Evolutionary conservation across 2,797 vertebrate genomes (phyloP).

Genomic region (Dendrocincla fuliginosa): DNA sequence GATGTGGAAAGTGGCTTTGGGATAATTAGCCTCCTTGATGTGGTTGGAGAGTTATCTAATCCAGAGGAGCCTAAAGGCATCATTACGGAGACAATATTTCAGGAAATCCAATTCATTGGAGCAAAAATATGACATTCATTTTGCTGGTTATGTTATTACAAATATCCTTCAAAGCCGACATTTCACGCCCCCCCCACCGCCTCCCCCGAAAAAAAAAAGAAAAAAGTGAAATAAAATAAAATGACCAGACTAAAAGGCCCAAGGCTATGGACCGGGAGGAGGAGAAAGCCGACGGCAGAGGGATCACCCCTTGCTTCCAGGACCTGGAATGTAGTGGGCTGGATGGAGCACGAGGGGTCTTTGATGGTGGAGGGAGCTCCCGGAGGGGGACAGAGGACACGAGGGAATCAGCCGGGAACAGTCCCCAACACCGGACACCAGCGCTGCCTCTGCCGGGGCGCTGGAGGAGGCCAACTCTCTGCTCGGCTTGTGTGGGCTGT

Average conservation of each 20-base stretch:
- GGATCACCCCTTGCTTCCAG: neutral
- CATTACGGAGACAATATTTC: slow-evolving; percentile 70
- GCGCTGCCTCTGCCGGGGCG: neutral
- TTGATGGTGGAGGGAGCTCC: neutral
- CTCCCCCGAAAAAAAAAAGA: too few species aligned
- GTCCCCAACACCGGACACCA: neutral
- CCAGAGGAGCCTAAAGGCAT: slow-evolving; percentile 70
- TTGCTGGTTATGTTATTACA: slow-evolving; percentile 71
- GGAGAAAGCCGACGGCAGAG: neutral
- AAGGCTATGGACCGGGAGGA: neutral
- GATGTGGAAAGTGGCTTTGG: slow-evolving; percentile 53
- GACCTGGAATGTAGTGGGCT: rapidly evolving
- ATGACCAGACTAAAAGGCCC: neutral
- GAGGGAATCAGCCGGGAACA: neutral
- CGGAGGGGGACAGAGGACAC: neutral
- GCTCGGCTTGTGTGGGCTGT: neutral
- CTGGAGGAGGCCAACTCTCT: neutral
- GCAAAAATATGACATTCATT: slow-evolving; percentile 71
- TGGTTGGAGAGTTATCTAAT: slow-evolving; percentile 69
- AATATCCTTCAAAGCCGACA: slow-evolving; percentile 63
- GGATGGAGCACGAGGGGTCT: neutral
- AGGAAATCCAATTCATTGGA: slow-evolving; percentile 70
- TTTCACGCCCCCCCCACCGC: neutral
- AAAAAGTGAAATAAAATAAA: neutral
- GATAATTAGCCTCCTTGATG: slow-evolving; percentile 69